A percentile compares a stretch with the other conserved stretches of the same genome.
Evolutionary conservation across 2,888 invertebrate genomes (phyloP).

Genomic region (Itoplectis maculator): DNA sequence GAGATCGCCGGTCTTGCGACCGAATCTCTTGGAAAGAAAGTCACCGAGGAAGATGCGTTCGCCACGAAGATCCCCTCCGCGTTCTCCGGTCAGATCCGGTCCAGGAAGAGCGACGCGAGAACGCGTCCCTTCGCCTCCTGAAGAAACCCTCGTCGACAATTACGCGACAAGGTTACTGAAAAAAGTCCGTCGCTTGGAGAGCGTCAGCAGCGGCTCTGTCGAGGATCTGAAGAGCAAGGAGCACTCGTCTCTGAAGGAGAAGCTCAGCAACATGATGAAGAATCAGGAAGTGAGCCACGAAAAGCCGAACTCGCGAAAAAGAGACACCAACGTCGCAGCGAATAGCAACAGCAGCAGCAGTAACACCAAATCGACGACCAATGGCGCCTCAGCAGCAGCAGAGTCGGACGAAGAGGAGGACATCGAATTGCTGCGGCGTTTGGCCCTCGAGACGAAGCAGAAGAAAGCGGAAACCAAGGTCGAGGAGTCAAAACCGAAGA

Average conservation of each 20-base stretch:
- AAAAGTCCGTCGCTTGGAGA: constrained; percentile 77
- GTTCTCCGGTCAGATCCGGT: constrained; percentile 39
- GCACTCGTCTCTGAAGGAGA: constrained; percentile 80
- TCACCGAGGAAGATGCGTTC: constrained; percentile 67
- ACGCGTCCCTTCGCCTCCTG: too few species aligned
- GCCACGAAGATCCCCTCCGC: constrained; percentile 44
- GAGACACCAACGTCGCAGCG: constrained; percentile 23
- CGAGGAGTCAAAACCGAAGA: constrained; percentile 45
- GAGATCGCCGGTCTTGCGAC: constrained; percentile 70
- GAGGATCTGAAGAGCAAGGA: constrained; percentile 71
- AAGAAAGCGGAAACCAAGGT: constrained; percentile 65
- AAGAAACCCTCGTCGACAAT: constrained; percentile 56
- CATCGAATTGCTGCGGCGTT: constrained; percentile 76
- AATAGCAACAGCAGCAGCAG: constrained; percentile 13
- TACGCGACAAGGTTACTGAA: constrained; percentile 78
- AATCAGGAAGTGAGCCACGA: constrained; percentile 18
- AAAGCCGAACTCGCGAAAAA: neutral
- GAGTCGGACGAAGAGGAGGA: constrained; percentile 76
- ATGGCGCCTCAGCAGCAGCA: neutral
- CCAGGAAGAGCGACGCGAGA: constrained; percentile 37
- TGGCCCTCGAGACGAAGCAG: constrained; percentile 80
- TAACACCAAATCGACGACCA: too few species aligned
- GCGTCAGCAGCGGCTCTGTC: constrained; percentile 70
- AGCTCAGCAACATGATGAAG: constrained; percentile 79
- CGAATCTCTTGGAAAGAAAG: constrained; percentile 52